These are phyloP conservation scores for Murina feae DNA, from an alignment of 2,113 vertebrate species.

Conservation along the genomic window DNA sequence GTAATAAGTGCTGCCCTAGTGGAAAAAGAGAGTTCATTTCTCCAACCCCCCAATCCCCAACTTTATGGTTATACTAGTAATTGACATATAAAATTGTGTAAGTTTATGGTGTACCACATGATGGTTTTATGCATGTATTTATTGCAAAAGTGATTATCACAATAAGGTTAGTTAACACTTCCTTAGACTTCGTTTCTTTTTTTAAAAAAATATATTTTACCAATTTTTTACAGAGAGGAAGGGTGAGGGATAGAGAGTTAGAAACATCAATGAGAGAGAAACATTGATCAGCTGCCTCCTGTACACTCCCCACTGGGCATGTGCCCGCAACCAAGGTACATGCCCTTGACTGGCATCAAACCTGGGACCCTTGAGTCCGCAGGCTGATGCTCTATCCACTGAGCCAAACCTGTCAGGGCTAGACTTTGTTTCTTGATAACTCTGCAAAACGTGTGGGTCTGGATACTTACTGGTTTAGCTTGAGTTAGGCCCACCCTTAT, in stretches of 20 bases:
- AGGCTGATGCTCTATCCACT: too few relatives aligned
- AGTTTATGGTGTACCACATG: not conserved
- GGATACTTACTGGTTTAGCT: not conserved
- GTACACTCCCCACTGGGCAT: too few relatives aligned
- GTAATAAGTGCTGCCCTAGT: too few relatives aligned
- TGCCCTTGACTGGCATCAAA: too few relatives aligned
- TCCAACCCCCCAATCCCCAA: rapidly evolving
- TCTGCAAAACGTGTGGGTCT: not conserved
- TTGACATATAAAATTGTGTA: not conserved
- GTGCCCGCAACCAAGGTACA: too few relatives aligned
- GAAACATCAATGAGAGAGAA: too few relatives aligned
- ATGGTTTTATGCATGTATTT: not conserved
- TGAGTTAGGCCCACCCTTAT: not conserved
- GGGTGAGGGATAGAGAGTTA: too few relatives aligned
- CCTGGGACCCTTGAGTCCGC: too few relatives aligned
- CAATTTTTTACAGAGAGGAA: too few relatives aligned
- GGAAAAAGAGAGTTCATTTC: not conserved
- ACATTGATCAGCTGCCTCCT: too few relatives aligned
- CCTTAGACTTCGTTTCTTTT: not conserved
- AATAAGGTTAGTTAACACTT: not conserved
- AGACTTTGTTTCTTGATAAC: not conserved
- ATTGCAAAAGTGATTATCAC: not conserved
- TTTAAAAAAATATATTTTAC: too few relatives aligned
- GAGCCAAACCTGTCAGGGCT: too few relatives aligned
- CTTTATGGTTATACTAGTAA: not conserved